These are phyloP conservation scores for Sphaerodactylus townsendi DNA, from an alignment of 2,113 vertebrate genomes.

Conservation along the genomic window DNA sequence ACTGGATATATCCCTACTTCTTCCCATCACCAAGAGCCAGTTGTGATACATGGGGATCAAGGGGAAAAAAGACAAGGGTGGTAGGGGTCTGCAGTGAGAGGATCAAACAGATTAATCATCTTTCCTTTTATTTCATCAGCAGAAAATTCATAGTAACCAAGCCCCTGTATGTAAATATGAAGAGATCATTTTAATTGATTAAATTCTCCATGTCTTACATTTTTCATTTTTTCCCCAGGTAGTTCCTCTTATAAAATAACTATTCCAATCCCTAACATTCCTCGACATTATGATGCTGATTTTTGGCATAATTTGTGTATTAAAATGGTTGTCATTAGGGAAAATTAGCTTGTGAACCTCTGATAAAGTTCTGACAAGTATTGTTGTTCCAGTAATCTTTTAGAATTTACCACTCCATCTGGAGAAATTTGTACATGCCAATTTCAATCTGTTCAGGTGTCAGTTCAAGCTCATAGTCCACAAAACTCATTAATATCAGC, in stretches of 20 bases:
- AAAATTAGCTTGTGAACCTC: slow-evolving; percentile 67
- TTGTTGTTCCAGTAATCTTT: slow-evolving; percentile 65
- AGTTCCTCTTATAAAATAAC: slow-evolving; percentile 21
- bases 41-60: no score
- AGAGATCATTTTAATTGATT: no score
- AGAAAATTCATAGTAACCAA: no score
- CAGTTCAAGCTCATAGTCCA: slow-evolving; percentile 54
- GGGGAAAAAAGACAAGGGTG: no score
- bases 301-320: slow-evolving; percentile 42
- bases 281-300: slow-evolving; percentile 22
- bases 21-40: no score
- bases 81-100: no score
- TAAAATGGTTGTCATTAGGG: slow-evolving; percentile 59
- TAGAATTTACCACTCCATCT: slow-evolving; percentile 50
- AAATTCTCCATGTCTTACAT: not conserved
- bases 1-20: no score
- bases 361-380: slow-evolving; percentile 60
- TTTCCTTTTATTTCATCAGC: no score
- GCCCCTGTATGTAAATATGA: no score
- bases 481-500: slow-evolving; percentile 61
- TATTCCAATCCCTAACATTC: slow-evolving; percentile 29
- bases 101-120: no score
- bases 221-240: slow-evolving; percentile 7
- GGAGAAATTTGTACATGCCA: slow-evolving; percentile 49
- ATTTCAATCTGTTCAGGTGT: slow-evolving; percentile 64